Evolutionary conservation across 2,888 invertebrate genomes (phyloP).

Genomic region (Hypomecis atomaria): DNA sequence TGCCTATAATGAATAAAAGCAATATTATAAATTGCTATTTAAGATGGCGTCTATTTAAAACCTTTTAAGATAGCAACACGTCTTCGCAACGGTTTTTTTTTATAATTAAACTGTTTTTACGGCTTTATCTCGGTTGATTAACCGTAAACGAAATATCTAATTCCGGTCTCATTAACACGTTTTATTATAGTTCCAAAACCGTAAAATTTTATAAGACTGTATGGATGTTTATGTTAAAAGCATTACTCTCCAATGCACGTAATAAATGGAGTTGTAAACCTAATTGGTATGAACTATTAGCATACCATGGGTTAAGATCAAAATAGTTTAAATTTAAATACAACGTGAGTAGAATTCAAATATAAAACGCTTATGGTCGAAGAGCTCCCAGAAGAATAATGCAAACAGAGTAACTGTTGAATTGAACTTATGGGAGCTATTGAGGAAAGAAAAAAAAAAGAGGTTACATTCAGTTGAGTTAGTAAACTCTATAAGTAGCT

Average conservation of each 20-base stretch:
- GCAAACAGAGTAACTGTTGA: too few relatives aligned
- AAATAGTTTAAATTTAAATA: not conserved
- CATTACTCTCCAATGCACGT: conserved; percentile 13
- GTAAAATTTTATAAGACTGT: conserved; percentile 13
- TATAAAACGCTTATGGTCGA: too few relatives aligned
- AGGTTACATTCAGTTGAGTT: too few relatives aligned
- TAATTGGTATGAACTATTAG: conserved; percentile 15
- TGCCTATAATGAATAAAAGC: too few relatives aligned
- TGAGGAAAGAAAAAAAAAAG: too few relatives aligned
- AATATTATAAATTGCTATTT: not conserved
- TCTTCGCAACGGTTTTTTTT: conserved; percentile 18
- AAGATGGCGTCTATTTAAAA: not conserved
- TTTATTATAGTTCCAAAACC: conserved; percentile 17
- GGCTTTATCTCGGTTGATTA: conserved; percentile 25
- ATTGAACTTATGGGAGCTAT: too few relatives aligned
- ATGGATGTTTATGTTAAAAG: conserved; percentile 14
- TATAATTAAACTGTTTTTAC: conserved; percentile 24
- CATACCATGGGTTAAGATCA: not conserved
- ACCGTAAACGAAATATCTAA: conserved; percentile 24
- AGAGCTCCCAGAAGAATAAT: too few relatives aligned
- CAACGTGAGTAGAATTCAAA: too few relatives aligned
- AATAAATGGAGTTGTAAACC: conserved; percentile 17
- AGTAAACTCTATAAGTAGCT: too few relatives aligned
- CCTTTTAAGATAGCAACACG: conserved; percentile 20
- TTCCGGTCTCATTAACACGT: conserved; percentile 16